A percentile compares a stretch with the other conserved stretches of the same genome.
Conservation (phyloP, 2,888 invertebrate species). For the Callosobruchus maculatus region DNA sequence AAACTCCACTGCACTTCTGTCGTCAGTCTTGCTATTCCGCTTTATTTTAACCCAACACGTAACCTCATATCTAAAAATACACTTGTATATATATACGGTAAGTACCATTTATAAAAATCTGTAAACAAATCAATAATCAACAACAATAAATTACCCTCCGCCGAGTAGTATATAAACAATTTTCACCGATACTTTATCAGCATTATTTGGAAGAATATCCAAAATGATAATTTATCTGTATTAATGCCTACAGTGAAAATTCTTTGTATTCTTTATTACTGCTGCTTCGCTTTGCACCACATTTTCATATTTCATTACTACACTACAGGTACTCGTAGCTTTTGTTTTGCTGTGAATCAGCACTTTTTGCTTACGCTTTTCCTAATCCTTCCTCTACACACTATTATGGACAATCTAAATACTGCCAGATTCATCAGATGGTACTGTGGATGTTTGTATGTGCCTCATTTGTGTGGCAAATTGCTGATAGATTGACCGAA, state of each 20-base stretch:
- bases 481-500: no score
- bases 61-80: not conserved
- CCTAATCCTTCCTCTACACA: conserved; percentile 29
- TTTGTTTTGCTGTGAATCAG: not conserved
- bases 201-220: no score
- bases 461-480: not conserved
- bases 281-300: conserved; percentile 2
- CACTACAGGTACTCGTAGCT: conserved; percentile 1
- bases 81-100: not conserved
- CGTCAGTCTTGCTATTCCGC: not conserved
- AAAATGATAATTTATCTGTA: no score
- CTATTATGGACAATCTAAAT: conserved; percentile 30
- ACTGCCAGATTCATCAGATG: not conserved
- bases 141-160: not conserved
- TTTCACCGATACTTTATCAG: no score
- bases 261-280: conserved; percentile 1
- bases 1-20: not conserved
- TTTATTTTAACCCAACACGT: not conserved
- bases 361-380: not conserved
- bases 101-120: not conserved
- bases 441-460: not conserved
- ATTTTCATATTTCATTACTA: conserved; percentile 9
- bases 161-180: not conserved
- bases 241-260: not conserved
- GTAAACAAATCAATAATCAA: not conserved